A percentile compares a stretch with the other conserved stretches of the same genome.
Evolutionary conservation across 92 coral and sea anemone genomes (phyloP).

Genomic region (Zoanthus gigantus): DNA sequence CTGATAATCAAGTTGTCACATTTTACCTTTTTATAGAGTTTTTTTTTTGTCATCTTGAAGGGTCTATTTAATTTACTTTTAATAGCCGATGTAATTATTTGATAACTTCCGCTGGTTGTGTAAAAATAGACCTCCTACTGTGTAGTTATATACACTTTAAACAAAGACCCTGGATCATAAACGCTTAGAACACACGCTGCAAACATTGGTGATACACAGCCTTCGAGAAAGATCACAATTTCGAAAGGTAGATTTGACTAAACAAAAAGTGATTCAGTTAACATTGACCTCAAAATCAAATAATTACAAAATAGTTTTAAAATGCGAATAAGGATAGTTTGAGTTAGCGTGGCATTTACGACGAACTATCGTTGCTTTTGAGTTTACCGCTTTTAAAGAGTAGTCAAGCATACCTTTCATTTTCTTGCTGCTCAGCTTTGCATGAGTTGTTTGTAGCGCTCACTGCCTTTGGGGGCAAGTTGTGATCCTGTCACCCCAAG

Average conservation of each 20-base stretch:
- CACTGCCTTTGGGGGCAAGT: slow-evolving; percentile 46
- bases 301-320: no score
- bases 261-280: background rate
- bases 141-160: slow-evolving; percentile 66
- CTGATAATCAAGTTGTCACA: slow-evolving; percentile 69
- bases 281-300: background rate
- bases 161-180: slow-evolving; percentile 32
- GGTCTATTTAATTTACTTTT: slow-evolving; percentile 78
- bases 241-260: slow-evolving; percentile 7
- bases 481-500: slow-evolving; percentile 50
- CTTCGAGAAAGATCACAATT: background rate
- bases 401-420: slow-evolving; percentile 68
- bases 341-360: background rate
- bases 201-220: slow-evolving; percentile 16
- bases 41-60: slow-evolving; percentile 80
- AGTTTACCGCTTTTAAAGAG: slow-evolving; percentile 43
- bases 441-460: slow-evolving; percentile 70
- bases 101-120: slow-evolving; percentile 79
- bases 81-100: slow-evolving; percentile 85
- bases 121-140: slow-evolving; percentile 92
- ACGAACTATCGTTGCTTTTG: slow-evolving; percentile 28
- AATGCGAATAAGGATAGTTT: background rate
- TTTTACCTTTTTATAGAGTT: slow-evolving; percentile 68
- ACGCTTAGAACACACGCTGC: slow-evolving; percentile 8
- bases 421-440: slow-evolving; percentile 59